phyloP scores from a whole-genome alignment of 2,113 vertebrate species.

The Zeus faber region DNA sequence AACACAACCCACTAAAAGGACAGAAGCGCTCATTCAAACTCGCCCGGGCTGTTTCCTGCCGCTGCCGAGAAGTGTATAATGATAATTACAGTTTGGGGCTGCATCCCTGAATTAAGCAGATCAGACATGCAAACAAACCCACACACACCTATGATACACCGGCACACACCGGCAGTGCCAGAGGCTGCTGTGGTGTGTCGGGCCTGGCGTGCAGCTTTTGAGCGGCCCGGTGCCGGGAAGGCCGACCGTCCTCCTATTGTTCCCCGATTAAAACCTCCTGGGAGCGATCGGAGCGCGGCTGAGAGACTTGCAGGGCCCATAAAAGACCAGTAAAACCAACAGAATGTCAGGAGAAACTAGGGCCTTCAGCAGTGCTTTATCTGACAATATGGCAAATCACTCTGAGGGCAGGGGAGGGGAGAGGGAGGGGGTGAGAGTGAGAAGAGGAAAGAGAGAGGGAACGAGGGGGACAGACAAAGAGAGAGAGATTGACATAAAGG shows the following conservation, averaged over 20 bases:
- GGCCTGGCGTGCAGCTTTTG: slow-evolving; percentile 30
- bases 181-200: slow-evolving; percentile 43
- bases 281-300: slow-evolving; percentile 49
- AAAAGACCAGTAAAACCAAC: slow-evolving; percentile 37
- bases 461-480: not conserved
- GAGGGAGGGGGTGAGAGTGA: not conserved
- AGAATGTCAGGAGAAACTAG: slow-evolving; percentile 22
- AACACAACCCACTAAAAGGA: slow-evolving; percentile 33
- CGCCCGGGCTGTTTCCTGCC: slow-evolving; percentile 63
- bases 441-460: slow-evolving; percentile 17
- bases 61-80: slow-evolving; percentile 70
- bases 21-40: slow-evolving; percentile 58
- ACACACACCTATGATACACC: slow-evolving; percentile 30
- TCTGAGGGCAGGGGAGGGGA: slow-evolving; percentile 10
- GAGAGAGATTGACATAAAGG: not conserved
- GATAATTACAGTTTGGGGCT: slow-evolving; percentile 71
- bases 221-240: slow-evolving; percentile 80
- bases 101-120: slow-evolving; percentile 67
- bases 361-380: slow-evolving; percentile 12
- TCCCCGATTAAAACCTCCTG: slow-evolving; percentile 90
- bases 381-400: slow-evolving; percentile 15
- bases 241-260: slow-evolving; percentile 85
- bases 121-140: slow-evolving; percentile 29
- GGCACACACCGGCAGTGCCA: slow-evolving; percentile 48
- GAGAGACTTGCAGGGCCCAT: slow-evolving; percentile 26